phyloP scores from a whole-genome alignment of 2,888 invertebrate genomes.

The Seladonia tumulorum region DNA sequence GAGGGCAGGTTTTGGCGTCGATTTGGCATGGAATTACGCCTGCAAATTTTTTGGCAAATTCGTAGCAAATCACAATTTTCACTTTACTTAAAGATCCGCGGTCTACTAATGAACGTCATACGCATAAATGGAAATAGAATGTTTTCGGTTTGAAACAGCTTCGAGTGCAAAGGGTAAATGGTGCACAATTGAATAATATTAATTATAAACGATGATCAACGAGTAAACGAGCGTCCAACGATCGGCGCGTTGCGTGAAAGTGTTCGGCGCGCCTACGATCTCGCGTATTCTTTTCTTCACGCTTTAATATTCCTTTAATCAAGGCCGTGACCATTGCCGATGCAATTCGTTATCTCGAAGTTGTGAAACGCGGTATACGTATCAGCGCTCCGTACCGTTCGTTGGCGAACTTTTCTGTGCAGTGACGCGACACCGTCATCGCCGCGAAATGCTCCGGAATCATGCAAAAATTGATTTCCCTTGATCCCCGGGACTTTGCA shows the following conservation, averaged over 20 bases:
- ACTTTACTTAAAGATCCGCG: no score
- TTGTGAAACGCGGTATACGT: slow-evolving; percentile 37
- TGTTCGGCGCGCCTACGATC: slow-evolving; percentile 63
- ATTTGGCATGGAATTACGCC: no score
- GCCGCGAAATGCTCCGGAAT: not conserved
- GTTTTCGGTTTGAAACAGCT: not conserved
- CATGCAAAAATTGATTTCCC: not conserved
- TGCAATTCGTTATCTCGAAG: slow-evolving; percentile 48
- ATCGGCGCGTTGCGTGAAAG: slow-evolving; percentile 71
- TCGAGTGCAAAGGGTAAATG: not conserved
- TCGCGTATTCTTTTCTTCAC: slow-evolving; percentile 65
- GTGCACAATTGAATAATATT: not conserved
- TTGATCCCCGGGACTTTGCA: not conserved
- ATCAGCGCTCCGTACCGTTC: slow-evolving; percentile 17
- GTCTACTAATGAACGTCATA: not conserved
- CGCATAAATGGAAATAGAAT: not conserved
- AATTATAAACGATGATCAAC: slow-evolving; percentile 56
- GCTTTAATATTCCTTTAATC: slow-evolving; percentile 67
- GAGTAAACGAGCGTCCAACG: slow-evolving; percentile 63
- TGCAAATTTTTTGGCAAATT: no score
- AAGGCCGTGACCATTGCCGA: slow-evolving; percentile 66
- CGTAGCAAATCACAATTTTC: no score
- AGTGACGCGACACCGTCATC: not conserved
- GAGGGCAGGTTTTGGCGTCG: no score
- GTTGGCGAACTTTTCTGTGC: not conserved